Percentiles rank a stretch among this genome's conserved stretches.
Evolutionary conservation across 2,888 invertebrate genomes (phyloP).

Genomic region (Lochmaea crataegi): DNA sequence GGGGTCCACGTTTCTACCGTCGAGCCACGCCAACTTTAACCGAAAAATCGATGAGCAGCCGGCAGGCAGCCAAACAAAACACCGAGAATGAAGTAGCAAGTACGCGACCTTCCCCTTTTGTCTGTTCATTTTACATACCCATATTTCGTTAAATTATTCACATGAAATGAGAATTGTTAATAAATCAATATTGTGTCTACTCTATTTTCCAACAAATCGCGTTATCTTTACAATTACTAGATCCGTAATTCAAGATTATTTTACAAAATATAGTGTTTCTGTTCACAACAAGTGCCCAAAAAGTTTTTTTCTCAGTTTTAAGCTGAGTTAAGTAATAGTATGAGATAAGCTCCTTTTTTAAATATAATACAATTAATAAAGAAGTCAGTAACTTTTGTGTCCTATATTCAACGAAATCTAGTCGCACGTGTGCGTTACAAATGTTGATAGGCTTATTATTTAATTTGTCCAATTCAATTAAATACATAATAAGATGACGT

Average conservation of each 20-base stretch:
- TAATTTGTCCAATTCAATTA: constrained; percentile 1
- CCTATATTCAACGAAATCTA: neutral
- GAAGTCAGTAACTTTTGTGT: neutral
- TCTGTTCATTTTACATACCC: constrained; percentile 1
- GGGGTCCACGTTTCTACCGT: neutral
- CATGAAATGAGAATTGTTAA: neutral
- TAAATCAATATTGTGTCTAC: neutral
- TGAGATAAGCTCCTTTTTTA: too few species aligned
- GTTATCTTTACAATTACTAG: neutral
- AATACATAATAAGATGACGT: neutral
- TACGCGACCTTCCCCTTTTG: neutral
- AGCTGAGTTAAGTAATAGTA: too few species aligned
- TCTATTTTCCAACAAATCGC: neutral
- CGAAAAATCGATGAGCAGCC: constrained; percentile 6
- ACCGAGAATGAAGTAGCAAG: neutral
- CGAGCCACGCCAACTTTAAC: neutral
- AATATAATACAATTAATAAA: too few species aligned
- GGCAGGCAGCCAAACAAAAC: constrained; percentile 1
- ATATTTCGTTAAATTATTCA: neutral
- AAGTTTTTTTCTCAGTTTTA: too few species aligned
- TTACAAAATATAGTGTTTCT: neutral
- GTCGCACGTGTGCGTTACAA: neutral
- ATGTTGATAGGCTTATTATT: neutral
- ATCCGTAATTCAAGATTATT: neutral
- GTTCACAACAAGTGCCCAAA: neutral